Base-by-base conservation (phyloP, 1,140 invertebrate genomes). In the Trichonephila clavipes region DNA sequence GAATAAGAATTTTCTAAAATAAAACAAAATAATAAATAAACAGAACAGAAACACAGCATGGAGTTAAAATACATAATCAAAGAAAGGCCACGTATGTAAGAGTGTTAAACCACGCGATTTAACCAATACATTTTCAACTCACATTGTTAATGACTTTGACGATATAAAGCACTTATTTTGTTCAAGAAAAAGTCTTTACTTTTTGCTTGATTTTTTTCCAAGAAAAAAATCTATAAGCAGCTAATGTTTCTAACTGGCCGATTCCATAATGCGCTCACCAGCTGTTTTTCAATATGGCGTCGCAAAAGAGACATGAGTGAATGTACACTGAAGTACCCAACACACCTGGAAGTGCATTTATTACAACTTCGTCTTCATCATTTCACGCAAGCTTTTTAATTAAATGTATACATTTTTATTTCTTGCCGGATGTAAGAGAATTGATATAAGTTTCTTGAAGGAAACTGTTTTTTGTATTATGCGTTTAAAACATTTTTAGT, bases 261-360 rank as follows among this genome's bases (percentile, higher is more conserved):
- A 34, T 87, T 87, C 59, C 58, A 87, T 62, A 87, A 87, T 87
- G 61, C 28, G 85, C 58, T 6, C 62, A n/a, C 85, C 85, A 87
- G 61, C 85, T 87, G 85, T 64, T 87, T 87, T 64, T 40, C 58
- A 87, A 87, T 59, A 87, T 87, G 85, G 85, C 85, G 85, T 64
- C 59, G 18, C n/a, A 19, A 87, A 34, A 64, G 34, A 61, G 59
- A 62, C 59, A 87, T 40, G 61, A 62, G 28, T 16, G 51, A 24
- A 14, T n/a, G 82, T 8, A 34, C 61, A 58, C n/a, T 87, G 51
- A 18, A 34, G 24, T 24, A 62, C 62, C 24, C 10, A 83, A 2
- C 34, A 58, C 58, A 61, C 58, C 58, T 87, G 85, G 85, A 12
- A 62, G 58, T 87, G n/a, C 64, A 87, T 87, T 61, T 87, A 62